Percentiles rank a stretch among this genome's conserved stretches.
Conservation (phyloP, 2,113 vertebrate genomes). For the Dromiciops gliroides region DNA sequence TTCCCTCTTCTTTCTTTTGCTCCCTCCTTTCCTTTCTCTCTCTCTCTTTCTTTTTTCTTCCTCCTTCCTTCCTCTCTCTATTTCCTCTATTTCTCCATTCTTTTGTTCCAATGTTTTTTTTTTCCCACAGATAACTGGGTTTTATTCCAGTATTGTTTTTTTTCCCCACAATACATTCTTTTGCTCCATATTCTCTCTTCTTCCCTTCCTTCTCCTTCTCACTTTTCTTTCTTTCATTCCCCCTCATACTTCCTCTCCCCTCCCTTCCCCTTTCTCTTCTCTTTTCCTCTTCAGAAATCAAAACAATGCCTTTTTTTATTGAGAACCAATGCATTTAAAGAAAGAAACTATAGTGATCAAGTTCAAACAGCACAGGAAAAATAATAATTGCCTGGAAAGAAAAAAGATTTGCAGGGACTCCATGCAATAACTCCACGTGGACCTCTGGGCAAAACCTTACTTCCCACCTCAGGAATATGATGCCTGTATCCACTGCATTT, state of each 20-base stretch:
- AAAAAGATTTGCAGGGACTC: slow-evolving; percentile 40
- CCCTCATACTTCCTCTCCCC: not conserved
- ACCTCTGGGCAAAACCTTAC: not conserved
- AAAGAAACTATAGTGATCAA: not conserved
- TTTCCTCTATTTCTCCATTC: too few relatives aligned
- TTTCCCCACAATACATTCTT: too few relatives aligned
- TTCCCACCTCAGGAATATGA: not conserved
- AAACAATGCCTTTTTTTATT: not conserved
- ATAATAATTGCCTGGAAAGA: slow-evolving; percentile 35
- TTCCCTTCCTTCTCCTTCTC: not conserved
- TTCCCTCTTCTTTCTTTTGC: too few relatives aligned
- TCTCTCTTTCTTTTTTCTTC: not conserved
- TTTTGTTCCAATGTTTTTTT: too few relatives aligned
- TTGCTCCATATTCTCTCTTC: too few relatives aligned
- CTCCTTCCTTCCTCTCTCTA: too few relatives aligned
- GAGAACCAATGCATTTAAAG: not conserved
- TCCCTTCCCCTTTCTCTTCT: not conserved
- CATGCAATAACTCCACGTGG: not conserved
- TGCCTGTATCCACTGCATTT: not conserved
- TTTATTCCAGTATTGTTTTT: too few relatives aligned
- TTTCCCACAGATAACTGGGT: too few relatives aligned
- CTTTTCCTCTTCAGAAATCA: not conserved
- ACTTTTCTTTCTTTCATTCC: not conserved
- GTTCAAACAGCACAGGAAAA: slow-evolving; percentile 18
- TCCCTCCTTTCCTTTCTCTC: not conserved